Evolutionary conservation across 2,113 vertebrate genomes (phyloP).

Genomic region (Pelecanoides urinatrix): DNA sequence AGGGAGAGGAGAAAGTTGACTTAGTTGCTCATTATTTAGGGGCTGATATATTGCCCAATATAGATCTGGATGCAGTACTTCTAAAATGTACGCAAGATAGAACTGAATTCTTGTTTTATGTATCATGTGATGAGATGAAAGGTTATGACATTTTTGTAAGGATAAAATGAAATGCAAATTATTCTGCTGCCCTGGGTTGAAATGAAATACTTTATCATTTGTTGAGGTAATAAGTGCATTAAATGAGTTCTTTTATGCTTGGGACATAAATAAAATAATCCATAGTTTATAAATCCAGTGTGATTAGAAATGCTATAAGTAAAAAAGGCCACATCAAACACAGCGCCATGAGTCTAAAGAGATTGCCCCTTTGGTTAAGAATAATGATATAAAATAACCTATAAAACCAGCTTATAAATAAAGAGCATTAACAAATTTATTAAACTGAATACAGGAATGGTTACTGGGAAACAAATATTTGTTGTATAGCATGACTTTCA

Average conservation of each 20-base stretch:
- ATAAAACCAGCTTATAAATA: background rate
- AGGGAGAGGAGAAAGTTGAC: background rate
- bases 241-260: background rate
- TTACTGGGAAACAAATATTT: background rate
- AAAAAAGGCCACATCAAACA: background rate
- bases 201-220: background rate
- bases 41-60: background rate
- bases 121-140: background rate
- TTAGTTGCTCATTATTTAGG: background rate
- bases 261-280: constrained; percentile 8
- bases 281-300: background rate
- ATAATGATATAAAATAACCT: background rate
- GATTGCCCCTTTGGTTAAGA: background rate
- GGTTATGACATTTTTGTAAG: background rate
- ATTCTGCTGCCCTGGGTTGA: background rate
- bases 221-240: background rate
- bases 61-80: background rate
- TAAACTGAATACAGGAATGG: background rate
- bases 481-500: background rate
- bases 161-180: constrained; percentile 11
- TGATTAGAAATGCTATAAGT: background rate
- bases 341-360: background rate
- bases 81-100: background rate
- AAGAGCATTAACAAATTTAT: background rate
- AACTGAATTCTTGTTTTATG: background rate